Conservation (phyloP, 2,113 vertebrate species). For the Choloepus hoffmanni region DNA sequence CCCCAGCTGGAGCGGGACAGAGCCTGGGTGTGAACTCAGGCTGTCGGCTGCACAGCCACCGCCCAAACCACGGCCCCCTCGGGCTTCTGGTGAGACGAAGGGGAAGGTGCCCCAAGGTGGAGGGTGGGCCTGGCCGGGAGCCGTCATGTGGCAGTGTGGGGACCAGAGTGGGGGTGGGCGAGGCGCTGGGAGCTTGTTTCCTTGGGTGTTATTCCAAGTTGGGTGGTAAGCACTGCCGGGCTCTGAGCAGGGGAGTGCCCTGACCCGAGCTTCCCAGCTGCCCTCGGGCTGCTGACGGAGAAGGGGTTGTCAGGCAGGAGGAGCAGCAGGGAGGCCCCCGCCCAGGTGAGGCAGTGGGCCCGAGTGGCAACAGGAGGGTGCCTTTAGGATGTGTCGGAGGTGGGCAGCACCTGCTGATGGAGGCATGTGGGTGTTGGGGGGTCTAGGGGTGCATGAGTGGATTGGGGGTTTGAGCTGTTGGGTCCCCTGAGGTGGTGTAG, state of each 20-base stretch:
- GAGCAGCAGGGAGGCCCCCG: no score
- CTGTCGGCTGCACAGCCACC: not conserved
- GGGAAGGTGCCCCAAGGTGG: not conserved
- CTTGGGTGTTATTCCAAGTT: no score
- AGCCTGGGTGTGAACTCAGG: not conserved
- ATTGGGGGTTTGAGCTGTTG: not conserved
- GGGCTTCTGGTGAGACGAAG: not conserved
- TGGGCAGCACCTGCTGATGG: accelerated
- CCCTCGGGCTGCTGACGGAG: not conserved
- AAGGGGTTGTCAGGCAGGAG: not conserved
- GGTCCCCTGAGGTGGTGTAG: not conserved
- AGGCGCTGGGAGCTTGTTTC: not conserved
- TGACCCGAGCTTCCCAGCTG: no score
- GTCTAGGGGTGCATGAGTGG: no score
- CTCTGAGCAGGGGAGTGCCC: not conserved
- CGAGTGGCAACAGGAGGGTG: accelerated
- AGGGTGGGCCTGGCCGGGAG: not conserved
- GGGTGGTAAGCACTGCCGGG: not conserved
- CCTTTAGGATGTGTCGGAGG: not conserved
- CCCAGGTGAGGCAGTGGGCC: not conserved
- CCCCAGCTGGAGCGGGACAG: not conserved
- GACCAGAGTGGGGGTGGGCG: accelerated
- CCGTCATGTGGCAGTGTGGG: accelerated
- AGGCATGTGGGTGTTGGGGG: no score
- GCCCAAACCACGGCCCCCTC: not conserved